Evolutionary conservation across 1,140 invertebrate genomes (phyloP).

Genomic region (Hestina assimilis): DNA sequence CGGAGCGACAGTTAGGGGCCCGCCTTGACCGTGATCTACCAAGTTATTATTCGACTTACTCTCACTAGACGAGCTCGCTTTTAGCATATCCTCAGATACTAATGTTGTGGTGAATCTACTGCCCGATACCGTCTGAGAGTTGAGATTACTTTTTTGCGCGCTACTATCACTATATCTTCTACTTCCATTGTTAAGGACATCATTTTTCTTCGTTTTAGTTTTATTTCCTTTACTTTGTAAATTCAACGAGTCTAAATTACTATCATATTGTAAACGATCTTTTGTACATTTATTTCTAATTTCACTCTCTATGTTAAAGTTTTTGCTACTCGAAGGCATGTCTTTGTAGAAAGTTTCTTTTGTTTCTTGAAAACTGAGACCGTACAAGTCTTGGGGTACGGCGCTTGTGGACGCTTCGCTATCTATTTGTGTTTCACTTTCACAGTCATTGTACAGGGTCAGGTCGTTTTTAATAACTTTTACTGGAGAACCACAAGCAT

Average conservation of each 20-base stretch:
- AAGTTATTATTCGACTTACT: conserved; percentile 39
- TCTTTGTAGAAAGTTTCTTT: conserved; percentile 65
- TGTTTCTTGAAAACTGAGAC: conserved; percentile 55
- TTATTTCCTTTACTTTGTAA: conserved; percentile 50
- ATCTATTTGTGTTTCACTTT: conserved; percentile 22
- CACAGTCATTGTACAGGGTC: conserved; percentile 26
- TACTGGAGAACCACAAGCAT: conserved; percentile 52
- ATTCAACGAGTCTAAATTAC: conserved; percentile 51
- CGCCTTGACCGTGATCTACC: conserved; percentile 12
- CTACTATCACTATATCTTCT: conserved; percentile 65
- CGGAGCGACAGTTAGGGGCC: conserved; percentile 22
- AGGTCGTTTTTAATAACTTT: conserved; percentile 64
- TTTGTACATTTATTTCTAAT: conserved; percentile 54
- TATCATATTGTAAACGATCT: conserved; percentile 37
- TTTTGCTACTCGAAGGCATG: conserved; percentile 66
- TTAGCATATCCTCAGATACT: conserved; percentile 51
- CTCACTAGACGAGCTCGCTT: conserved; percentile 41
- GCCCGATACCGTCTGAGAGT: conserved; percentile 35
- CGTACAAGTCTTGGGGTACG: conserved; percentile 46
- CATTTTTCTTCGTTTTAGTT: conserved; percentile 46
- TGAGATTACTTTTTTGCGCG: conserved; percentile 50
- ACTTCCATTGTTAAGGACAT: conserved; percentile 56
- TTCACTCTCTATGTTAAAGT: conserved; percentile 57
- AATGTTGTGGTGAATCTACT: conserved; percentile 66
- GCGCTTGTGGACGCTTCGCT: conserved; percentile 38